Conservation (phyloP, 2,888 invertebrate species). For the Schizaphis graminum region DNA sequence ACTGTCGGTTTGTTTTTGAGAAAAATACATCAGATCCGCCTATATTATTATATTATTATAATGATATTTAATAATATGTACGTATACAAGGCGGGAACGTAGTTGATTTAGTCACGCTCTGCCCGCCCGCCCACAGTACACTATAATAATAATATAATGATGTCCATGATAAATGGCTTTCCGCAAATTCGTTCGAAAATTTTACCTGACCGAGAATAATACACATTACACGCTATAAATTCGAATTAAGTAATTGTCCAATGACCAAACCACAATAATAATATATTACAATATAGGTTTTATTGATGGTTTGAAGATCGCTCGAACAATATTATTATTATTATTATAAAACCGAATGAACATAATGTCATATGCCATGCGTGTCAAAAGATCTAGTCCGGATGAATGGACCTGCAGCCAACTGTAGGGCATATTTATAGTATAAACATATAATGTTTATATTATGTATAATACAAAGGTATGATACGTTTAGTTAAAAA, state of each 20-base stretch:
- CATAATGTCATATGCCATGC: background rate
- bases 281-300: background rate
- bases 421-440: background rate
- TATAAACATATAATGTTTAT: background rate
- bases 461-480: background rate
- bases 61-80: slow-evolving; percentile 5
- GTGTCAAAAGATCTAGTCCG: background rate
- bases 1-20: background rate
- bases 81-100: background rate
- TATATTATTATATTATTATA: background rate
- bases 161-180: slow-evolving; percentile 11
- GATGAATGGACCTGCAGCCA: slow-evolving; percentile 20
- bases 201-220: background rate
- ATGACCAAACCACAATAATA: background rate
- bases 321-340: background rate
- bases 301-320: background rate
- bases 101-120: background rate
- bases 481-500: background rate
- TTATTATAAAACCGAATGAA: background rate
- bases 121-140: background rate
- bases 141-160: slow-evolving; percentile 16
- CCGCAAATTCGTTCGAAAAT: background rate
- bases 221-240: background rate
- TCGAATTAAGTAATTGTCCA: slow-evolving; percentile 10
- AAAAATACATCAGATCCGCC: slow-evolving; percentile 8